Conservation (phyloP, 2,888 invertebrate genomes). For the Prosopocoilus inquinatus region DNA sequence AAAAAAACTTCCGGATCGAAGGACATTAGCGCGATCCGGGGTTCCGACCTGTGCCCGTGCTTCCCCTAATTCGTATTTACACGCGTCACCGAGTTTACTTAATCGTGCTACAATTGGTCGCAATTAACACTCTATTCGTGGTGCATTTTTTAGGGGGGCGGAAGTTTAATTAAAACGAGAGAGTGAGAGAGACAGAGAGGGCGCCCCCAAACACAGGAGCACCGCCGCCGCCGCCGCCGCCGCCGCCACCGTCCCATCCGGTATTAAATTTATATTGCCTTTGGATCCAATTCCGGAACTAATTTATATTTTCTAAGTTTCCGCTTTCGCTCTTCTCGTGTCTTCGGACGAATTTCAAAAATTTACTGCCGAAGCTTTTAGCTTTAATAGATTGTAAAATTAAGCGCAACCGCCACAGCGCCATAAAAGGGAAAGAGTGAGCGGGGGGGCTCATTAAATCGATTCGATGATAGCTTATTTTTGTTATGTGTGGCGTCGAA, state of each 20-base stretch:
- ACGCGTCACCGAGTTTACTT: constrained; percentile 27
- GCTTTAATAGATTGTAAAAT: background rate
- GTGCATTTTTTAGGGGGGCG: constrained; percentile 19
- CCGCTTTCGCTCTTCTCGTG: constrained; percentile 3
- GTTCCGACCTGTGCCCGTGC: background rate
- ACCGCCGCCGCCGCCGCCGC: background rate
- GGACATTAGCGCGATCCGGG: too few species aligned
- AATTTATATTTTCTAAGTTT: constrained; percentile 18
- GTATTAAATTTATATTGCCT: constrained; percentile 27
- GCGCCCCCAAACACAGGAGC: too few species aligned
- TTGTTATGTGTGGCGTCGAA: too few species aligned
- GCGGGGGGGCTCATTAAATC: too few species aligned
- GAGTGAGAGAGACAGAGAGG: background rate
- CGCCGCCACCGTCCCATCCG: background rate
- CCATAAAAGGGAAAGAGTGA: too few species aligned
- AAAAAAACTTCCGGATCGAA: too few species aligned
- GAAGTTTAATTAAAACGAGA: constrained; percentile 16
- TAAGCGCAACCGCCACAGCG: background rate
- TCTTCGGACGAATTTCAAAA: background rate
- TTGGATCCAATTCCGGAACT: constrained; percentile 21
- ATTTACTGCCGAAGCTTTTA: background rate
- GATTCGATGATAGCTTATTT: too few species aligned
- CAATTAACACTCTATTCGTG: constrained; percentile 29
- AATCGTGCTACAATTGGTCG: constrained; percentile 31
- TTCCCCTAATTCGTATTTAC: constrained; percentile 24